These are phyloP conservation scores for Oreonectes daqikongensis DNA, from an alignment of 2,797 vertebrate species.

Conservation along the genomic window DNA sequence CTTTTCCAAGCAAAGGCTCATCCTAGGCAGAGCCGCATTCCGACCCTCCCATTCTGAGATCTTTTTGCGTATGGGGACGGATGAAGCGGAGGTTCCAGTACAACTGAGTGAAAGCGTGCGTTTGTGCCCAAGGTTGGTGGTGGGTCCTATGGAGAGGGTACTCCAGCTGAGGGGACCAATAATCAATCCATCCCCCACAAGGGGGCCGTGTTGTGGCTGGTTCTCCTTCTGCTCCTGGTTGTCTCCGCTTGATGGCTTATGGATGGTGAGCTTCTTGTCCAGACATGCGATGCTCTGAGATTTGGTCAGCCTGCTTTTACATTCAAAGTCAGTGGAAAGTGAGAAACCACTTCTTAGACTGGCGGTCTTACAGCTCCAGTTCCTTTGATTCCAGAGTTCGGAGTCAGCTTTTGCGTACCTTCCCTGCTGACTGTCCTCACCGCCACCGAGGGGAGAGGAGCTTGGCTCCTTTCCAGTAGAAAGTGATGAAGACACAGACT, in stretches of 20 bases:
- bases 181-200: slow-evolving; percentile 73
- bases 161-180: slow-evolving; percentile 78
- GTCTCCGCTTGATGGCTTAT: slow-evolving; percentile 72
- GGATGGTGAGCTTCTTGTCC: slow-evolving; percentile 86
- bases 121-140: slow-evolving; percentile 73
- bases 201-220: slow-evolving; percentile 61
- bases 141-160: slow-evolving; percentile 81
- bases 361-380: slow-evolving; percentile 75
- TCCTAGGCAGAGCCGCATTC: slow-evolving; percentile 83
- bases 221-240: slow-evolving; percentile 76
- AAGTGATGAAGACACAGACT: slow-evolving; percentile 85
- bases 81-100: slow-evolving; percentile 76
- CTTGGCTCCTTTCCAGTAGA: slow-evolving; percentile 78
- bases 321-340: slow-evolving; percentile 71
- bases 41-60: slow-evolving; percentile 98
- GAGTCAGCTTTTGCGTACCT: slow-evolving; percentile 79
- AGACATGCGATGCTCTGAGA: slow-evolving; percentile 86
- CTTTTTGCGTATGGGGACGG: slow-evolving; percentile 88
- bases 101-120: slow-evolving; percentile 81
- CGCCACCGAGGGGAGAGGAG: slow-evolving; percentile 83
- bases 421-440: slow-evolving; percentile 78
- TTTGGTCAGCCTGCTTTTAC: slow-evolving; percentile 79
- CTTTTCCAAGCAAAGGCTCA: slow-evolving; percentile 86
- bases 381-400: slow-evolving; percentile 78
- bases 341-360: slow-evolving; percentile 73